These are phyloP conservation scores for Acromyrmex charruanus DNA, from an alignment of 1,140 invertebrate species.

Conservation along the genomic window DNA sequence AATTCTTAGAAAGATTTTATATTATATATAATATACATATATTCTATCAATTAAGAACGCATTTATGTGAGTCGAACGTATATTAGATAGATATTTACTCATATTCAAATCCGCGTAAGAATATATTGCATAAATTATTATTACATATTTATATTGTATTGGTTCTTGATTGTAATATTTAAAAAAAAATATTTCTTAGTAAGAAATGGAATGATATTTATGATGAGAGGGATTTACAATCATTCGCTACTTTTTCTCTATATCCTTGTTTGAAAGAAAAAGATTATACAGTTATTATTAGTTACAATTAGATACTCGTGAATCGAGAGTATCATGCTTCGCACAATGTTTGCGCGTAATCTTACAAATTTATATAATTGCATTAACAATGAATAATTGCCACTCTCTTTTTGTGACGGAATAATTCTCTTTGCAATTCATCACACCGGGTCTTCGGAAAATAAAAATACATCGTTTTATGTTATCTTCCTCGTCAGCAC, in stretches of 20 bases:
- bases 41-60: background rate
- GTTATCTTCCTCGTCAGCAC: background rate
- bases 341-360: background rate
- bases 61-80: background rate
- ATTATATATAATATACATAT: background rate
- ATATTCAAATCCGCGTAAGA: background rate
- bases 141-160: background rate
- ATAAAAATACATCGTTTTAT: background rate
- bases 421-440: constrained; percentile 24
- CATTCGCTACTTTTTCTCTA: background rate
- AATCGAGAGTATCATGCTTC: constrained; percentile 19
- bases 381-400: background rate
- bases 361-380: constrained; percentile 21
- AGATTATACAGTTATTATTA: background rate
- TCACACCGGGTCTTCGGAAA: background rate
- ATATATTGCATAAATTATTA: background rate
- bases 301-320: constrained; percentile 29
- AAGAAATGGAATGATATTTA: background rate
- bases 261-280: constrained; percentile 8
- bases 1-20: background rate
- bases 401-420: background rate
- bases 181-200: background rate
- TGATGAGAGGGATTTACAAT: too few relatives aligned
- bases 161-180: background rate
- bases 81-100: background rate